These are phyloP conservation scores for Drosophila monieri DNA, from an alignment of 2,888 invertebrate genomes.

Conservation along the genomic window DNA sequence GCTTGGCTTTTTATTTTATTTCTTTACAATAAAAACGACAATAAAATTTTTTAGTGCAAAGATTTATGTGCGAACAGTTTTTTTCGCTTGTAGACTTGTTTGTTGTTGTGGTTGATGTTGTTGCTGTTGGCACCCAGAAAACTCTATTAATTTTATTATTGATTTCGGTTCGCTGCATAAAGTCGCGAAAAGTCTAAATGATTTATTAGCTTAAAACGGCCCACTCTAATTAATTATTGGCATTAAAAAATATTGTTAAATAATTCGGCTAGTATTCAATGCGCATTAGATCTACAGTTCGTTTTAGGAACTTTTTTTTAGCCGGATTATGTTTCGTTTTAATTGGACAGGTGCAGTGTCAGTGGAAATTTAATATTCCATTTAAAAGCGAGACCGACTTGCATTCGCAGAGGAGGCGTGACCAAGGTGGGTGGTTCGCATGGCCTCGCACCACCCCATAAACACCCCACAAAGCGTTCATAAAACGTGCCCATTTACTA, in stretches of 20 bases:
- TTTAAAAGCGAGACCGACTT: slow-evolving; percentile 53
- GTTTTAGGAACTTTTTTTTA: slow-evolving; percentile 4
- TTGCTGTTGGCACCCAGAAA: slow-evolving; percentile 19
- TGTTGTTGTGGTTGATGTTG: slow-evolving; percentile 10
- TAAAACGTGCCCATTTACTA: slow-evolving; percentile 81
- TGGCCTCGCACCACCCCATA: slow-evolving; percentile 66
- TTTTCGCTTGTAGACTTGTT: slow-evolving; percentile 49
- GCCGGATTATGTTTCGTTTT: slow-evolving; percentile 31
- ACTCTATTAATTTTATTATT: slow-evolving; percentile 39
- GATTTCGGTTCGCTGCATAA: slow-evolving; percentile 17
- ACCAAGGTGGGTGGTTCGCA: not conserved
- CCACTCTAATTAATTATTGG: not conserved
- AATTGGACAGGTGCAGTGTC: slow-evolving; percentile 63
- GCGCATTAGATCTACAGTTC: not conserved
- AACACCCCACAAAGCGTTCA: slow-evolving; percentile 82
- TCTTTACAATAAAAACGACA: slow-evolving; percentile 75
- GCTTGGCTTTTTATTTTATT: slow-evolving; percentile 52
- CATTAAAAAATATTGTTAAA: not conserved
- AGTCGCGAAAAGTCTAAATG: not conserved
- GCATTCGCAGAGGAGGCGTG: slow-evolving; percentile 36
- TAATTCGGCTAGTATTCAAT: not conserved
- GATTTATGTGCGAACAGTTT: slow-evolving; percentile 83
- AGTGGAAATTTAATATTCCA: slow-evolving; percentile 63
- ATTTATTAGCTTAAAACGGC: not conserved
- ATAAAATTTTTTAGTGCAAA: slow-evolving; percentile 80